These are phyloP conservation scores for Onychomys leucogaster DNA, from an alignment of 2,797 vertebrate species.

Conservation along the genomic window DNA sequence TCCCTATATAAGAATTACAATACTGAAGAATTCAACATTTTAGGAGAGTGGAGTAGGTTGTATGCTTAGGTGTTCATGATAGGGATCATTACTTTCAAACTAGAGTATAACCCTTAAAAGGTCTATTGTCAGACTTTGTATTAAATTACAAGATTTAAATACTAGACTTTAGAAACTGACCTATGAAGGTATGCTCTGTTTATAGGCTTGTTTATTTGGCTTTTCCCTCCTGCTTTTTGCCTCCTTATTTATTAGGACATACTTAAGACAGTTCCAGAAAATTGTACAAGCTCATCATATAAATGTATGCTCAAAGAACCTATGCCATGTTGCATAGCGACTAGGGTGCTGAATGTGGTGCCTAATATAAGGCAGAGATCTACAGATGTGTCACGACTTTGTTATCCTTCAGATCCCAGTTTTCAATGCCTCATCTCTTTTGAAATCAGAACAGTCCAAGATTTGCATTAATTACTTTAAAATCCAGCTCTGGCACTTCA, in stretches of 20 bases:
- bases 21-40: not conserved
- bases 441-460: not conserved
- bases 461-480: constrained; percentile 20
- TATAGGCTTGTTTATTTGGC: not conserved
- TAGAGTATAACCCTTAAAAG: not conserved
- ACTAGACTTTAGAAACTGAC: not conserved
- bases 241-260: not conserved
- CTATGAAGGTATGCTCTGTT: constrained; percentile 1
- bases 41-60: not conserved
- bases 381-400: not conserved
- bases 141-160: not conserved
- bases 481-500: constrained; percentile 2
- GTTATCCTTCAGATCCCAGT: not conserved
- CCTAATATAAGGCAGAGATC: not conserved
- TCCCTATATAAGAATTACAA: not conserved
- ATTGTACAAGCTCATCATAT: not conserved
- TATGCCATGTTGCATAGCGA: not conserved
- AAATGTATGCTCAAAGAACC: not conserved
- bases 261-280: not conserved
- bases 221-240: not conserved
- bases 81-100: not conserved
- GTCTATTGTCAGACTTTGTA: not conserved
- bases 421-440: not conserved
- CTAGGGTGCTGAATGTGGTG: not conserved
- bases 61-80: not conserved